phyloP scores from a whole-genome alignment of 2,113 vertebrate genomes.

The Callipepla californica region DNA sequence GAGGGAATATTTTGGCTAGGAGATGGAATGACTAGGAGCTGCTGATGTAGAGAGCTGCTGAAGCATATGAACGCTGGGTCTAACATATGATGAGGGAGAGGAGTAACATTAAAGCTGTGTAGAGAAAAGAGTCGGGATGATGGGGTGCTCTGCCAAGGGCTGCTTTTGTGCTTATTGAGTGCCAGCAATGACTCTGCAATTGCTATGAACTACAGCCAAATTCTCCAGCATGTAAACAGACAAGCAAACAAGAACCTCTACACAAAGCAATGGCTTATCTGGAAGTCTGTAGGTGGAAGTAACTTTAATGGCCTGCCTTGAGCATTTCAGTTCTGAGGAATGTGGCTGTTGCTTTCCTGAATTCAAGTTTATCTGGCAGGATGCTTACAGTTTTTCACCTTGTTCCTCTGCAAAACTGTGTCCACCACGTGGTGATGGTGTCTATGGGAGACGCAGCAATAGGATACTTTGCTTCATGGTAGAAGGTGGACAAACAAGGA shows the following conservation, averaged over 20 bases:
- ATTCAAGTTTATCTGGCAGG: not conserved
- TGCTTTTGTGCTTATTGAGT: not conserved
- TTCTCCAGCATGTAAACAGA: not conserved
- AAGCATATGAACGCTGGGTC: not conserved
- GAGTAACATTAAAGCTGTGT: not conserved
- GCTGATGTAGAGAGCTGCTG: not conserved
- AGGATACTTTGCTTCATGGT: not conserved
- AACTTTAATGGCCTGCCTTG: not conserved
- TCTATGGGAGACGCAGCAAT: not conserved
- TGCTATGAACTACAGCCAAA: constrained; percentile 27
- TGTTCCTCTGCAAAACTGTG: not conserved
- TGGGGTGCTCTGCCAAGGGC: not conserved
- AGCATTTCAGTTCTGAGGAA: not conserved
- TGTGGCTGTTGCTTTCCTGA: not conserved
- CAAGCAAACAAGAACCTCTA: not conserved
- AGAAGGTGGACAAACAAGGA: not conserved
- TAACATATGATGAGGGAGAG: not conserved
- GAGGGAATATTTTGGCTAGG: not conserved
- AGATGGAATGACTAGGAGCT: not conserved
- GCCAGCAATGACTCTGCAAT: constrained; percentile 8
- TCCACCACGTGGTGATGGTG: not conserved
- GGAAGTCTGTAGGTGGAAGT: constrained; percentile 6
- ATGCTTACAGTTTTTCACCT: not conserved
- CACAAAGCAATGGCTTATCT: not conserved
- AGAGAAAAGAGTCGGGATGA: not conserved